Base-by-base conservation (phyloP, 2,113 vertebrate genomes). In the Malurus alboscapulatus region DNA sequence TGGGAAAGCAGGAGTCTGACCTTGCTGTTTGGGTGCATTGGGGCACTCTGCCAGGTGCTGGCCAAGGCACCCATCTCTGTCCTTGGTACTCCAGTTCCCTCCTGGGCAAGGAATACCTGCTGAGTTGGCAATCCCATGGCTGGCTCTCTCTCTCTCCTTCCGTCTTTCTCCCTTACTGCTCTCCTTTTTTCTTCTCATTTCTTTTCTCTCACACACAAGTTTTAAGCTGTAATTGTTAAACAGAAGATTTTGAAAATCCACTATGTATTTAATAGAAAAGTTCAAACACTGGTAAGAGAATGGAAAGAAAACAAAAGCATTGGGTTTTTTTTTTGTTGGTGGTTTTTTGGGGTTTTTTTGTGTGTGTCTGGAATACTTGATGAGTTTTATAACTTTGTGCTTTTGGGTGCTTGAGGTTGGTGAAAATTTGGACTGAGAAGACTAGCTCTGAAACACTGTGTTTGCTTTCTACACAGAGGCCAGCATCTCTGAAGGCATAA, bases 11-110 rank as follows among this genome's bases (percentile, higher is more conserved):
- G 22, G 57, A 44, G 73, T 38, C 68, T 88, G 84, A 12, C 42
- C 42, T 7, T 0, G 2, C 47, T 83, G 71, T 17, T 59, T 13
- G 51, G 40, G 38, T 8, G 17, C 0, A 0, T 14, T 0, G 1
- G 21, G 45, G 15, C 29, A 4, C 50, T 26, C 58, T 83, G 71
- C 29, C 2, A 7, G n/a, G 3, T 1, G 7, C 62, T 75, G 54
- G 58, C 42, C 54, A 20, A 7, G 58, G 18, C 47, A 27, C 24
- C 25, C 13, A 6, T 11, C 65, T 59, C 69, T 45, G 62, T 7
- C 30, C 78, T 48, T 47, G 54, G 50, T 6, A 29, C 17, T 50
- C 19, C 6, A 26, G 24, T 12, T 18, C 34, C 11, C 21, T 55
- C 51, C 51, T 2, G 13, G 51, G 32, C 30, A n/a, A 17, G 55